Conservation (phyloP, 2,113 vertebrate genomes). For the Bubo bubo region DNA sequence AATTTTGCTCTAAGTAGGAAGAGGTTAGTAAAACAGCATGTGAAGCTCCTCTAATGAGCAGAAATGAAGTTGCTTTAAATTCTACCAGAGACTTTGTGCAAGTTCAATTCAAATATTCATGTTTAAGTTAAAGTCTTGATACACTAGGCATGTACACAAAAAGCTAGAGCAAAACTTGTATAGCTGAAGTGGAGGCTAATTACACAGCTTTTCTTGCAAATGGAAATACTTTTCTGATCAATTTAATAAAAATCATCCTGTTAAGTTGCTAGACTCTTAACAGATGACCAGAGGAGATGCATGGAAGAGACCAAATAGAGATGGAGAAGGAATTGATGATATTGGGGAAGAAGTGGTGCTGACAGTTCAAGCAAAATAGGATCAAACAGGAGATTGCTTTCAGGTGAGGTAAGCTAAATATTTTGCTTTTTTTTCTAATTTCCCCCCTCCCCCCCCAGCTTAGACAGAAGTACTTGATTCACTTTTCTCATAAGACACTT, state of each 20-base stretch:
- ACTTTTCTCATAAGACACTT: not conserved
- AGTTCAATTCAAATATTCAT: not conserved
- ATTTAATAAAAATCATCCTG: not conserved
- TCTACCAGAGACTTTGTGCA: not conserved
- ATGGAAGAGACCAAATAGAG: not conserved
- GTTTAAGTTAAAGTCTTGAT: not conserved
- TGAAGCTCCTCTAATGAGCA: not conserved
- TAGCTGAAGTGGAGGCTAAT: not conserved
- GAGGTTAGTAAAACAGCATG: not conserved
- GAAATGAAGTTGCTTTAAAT: not conserved
- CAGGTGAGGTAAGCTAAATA: slow-evolving; percentile 14
- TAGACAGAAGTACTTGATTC: not conserved
- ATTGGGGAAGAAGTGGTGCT: not conserved
- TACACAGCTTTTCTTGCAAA: not conserved
- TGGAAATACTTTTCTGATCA: not conserved
- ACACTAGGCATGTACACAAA: not conserved
- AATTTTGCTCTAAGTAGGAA: not conserved
- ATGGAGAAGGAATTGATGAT: not conserved
- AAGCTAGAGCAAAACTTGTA: not conserved
- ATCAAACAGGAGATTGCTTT: slow-evolving; percentile 8
- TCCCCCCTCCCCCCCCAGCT: not conserved
- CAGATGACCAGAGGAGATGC: not conserved
- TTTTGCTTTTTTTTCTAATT: not conserved
- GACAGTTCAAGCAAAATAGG: not conserved
- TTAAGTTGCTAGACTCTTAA: not conserved